These are phyloP conservation scores for Phaetusa simplex DNA, from an alignment of 2,113 vertebrate genomes.

Conservation along the genomic window DNA sequence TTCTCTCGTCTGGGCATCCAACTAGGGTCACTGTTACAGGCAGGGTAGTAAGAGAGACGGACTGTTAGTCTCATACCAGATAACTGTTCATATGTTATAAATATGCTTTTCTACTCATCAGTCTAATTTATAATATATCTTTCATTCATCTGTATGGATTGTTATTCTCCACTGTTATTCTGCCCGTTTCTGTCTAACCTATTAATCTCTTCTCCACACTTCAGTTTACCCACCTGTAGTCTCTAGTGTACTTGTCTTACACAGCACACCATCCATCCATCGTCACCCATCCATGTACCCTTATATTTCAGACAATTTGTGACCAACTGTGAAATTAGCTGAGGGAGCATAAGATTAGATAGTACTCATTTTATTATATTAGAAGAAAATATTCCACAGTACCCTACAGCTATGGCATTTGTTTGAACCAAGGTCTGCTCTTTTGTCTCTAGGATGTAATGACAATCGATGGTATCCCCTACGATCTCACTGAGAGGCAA, in stretches of 20 bases:
- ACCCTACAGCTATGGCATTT: not conserved
- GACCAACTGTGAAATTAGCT: not conserved
- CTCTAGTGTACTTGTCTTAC: not conserved
- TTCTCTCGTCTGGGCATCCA: not conserved
- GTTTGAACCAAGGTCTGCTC: not conserved
- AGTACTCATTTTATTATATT: not conserved
- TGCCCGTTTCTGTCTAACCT: not conserved
- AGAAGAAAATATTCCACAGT: not conserved
- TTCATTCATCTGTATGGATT: not conserved
- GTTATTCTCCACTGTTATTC: not conserved
- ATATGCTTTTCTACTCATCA: not conserved
- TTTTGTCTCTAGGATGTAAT: slow-evolving; percentile 69
- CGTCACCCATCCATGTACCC: not conserved
- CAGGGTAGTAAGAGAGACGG: not conserved
- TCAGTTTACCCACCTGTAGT: not conserved
- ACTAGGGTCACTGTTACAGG: not conserved
- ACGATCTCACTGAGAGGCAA: slow-evolving; percentile 78
- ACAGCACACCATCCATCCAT: not conserved
- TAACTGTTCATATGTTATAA: not conserved
- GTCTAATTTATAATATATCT: not conserved
- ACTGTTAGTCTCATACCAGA: not conserved
- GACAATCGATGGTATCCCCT: slow-evolving; percentile 67
- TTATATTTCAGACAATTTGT: not conserved
- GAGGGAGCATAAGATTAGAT: not conserved
- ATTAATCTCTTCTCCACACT: not conserved